A percentile compares a stretch with the other conserved stretches of the same genome.
Evolutionary conservation across 2,113 vertebrate species (phyloP).

Genomic region (Ahaetulla prasina): DNA sequence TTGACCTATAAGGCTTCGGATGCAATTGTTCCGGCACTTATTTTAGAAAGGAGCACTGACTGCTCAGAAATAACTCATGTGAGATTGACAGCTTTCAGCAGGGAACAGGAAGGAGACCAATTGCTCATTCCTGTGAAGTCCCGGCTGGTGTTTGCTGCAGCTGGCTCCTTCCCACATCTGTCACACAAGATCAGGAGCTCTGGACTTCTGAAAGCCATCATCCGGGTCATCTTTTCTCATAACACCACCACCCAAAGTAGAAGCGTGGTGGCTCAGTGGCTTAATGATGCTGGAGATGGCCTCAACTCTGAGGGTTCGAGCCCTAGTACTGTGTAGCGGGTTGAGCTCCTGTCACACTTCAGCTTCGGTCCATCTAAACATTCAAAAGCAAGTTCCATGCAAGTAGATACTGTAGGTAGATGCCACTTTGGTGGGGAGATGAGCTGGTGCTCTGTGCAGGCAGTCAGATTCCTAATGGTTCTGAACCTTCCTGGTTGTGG

Average conservation of each 20-base stretch:
- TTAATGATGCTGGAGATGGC: not conserved
- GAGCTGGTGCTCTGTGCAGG: not conserved
- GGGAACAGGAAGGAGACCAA: not conserved
- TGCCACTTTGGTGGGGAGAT: not conserved
- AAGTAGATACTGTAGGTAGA: not conserved
- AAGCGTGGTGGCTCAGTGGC: not conserved
- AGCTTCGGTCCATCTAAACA: not conserved
- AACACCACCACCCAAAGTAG: not conserved
- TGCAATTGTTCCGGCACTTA: not conserved
- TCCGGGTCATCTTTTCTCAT: not conserved
- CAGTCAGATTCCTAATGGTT: too few relatives aligned
- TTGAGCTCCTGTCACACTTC: not conserved
- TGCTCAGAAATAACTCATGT: slow-evolving; percentile 13
- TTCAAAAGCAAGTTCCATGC: not conserved
- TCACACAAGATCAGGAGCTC: not conserved
- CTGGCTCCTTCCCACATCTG: not conserved
- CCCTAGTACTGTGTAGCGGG: not conserved
- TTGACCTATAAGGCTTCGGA: slow-evolving; percentile 20
- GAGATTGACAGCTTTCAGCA: slow-evolving; percentile 8
- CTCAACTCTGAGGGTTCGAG: not conserved
- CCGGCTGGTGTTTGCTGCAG: not conserved
- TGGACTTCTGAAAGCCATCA: not conserved
- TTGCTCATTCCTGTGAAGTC: not conserved
- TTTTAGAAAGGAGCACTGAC: slow-evolving; percentile 2
- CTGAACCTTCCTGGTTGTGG: too few relatives aligned